These are phyloP conservation scores for Heliornis fulica DNA, from an alignment of 2,113 vertebrate genomes.

Conservation along the genomic window DNA sequence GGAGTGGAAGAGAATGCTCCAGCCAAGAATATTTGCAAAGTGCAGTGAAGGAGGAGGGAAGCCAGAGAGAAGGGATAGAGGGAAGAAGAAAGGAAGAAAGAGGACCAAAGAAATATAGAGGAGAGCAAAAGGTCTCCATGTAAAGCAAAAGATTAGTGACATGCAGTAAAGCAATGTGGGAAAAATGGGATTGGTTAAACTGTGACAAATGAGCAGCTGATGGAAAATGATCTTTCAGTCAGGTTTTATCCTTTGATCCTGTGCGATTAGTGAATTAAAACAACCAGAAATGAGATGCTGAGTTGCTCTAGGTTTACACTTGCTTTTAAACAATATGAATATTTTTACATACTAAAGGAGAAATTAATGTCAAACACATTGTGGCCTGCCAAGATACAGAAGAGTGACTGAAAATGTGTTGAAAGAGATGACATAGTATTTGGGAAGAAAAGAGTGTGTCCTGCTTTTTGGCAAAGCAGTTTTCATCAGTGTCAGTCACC, in stretches of 20 bases:
- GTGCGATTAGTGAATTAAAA: background rate
- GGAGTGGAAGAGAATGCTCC: background rate
- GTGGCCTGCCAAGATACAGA: constrained; percentile 27
- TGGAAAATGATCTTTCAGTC: background rate
- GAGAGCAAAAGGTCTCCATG: background rate
- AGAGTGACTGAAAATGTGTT: constrained; percentile 42
- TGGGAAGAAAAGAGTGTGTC: constrained; percentile 7
- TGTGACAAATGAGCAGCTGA: background rate
- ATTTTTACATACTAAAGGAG: constrained; percentile 27
- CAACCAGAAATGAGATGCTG: background rate
- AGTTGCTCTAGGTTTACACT: background rate
- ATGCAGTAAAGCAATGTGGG: background rate
- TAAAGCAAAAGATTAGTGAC: background rate
- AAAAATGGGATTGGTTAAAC: background rate
- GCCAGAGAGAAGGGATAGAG: background rate
- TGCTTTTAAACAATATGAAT: background rate
- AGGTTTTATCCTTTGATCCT: background rate
- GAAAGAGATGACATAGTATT: constrained; percentile 49
- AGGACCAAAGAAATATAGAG: background rate
- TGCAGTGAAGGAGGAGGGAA: background rate
- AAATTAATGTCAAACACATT: constrained; percentile 41
- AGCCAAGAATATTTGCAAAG: background rate
- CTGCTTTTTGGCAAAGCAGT: constrained; percentile 20
- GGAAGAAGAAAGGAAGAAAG: background rate
- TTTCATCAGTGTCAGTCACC: background rate